phyloP scores from a whole-genome alignment of 2,797 vertebrate species.

The Limosa lapponica region DNA sequence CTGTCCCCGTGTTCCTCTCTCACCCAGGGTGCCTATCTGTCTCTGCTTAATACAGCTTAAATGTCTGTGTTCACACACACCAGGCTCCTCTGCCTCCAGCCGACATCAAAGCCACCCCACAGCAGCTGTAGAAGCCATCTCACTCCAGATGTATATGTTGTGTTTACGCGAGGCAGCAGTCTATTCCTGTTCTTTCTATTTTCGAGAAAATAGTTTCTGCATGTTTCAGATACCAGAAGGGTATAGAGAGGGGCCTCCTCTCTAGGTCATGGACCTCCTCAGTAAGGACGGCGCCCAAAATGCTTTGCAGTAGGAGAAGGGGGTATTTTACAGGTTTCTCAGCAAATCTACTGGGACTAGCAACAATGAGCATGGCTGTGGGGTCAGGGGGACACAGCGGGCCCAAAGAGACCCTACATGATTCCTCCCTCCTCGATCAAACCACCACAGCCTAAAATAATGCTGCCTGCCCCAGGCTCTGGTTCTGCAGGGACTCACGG shows the following conservation, averaged over 20 bases:
- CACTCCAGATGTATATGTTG: background rate
- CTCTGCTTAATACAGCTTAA: conserved; percentile 22
- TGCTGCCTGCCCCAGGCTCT: background rate
- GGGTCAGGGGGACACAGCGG: background rate
- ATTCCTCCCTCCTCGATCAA: background rate
- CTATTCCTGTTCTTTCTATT: conserved; percentile 9
- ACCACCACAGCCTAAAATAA: background rate
- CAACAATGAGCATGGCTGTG: background rate
- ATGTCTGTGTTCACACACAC: background rate
- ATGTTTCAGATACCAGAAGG: background rate
- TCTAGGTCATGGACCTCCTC: background rate
- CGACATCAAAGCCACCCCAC: background rate
- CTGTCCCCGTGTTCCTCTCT: background rate
- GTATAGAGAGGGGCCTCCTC: background rate
- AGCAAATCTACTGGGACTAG: background rate
- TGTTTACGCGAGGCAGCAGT: background rate
- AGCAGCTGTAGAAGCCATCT: conserved; percentile 1
- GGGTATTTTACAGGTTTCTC: background rate
- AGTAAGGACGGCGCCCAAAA: background rate
- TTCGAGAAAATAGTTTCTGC: background rate
- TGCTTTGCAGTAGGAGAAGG: background rate
- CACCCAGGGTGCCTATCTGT: background rate
- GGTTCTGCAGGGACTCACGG: background rate
- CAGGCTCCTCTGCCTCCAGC: background rate
- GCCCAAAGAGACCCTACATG: background rate